phyloP scores from a whole-genome alignment of 2,888 invertebrate genomes.

The Scrobipalpa atriplicella region DNA sequence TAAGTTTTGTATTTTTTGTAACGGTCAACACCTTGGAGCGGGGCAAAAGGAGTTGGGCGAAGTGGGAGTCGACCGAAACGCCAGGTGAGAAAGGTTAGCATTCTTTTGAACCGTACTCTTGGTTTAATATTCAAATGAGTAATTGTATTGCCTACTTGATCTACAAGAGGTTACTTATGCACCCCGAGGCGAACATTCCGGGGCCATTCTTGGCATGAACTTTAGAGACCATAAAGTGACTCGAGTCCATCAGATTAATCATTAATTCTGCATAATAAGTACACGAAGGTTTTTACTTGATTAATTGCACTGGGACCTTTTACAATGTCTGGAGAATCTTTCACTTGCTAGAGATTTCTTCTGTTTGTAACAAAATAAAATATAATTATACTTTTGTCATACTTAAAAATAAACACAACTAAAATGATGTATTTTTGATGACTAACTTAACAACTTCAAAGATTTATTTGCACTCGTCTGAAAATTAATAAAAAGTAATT shows the following conservation, averaged over 20 bases:
- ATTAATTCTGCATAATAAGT: conserved; percentile 14
- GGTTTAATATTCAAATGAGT: conserved; percentile 55
- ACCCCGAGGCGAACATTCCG: conserved; percentile 11
- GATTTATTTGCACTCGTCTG: too few species aligned
- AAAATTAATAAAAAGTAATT: too few species aligned
- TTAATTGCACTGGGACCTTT: background rate
- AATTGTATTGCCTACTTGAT: conserved; percentile 36
- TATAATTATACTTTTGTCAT: too few species aligned
- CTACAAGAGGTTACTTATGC: conserved; percentile 14
- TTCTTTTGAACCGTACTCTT: conserved; percentile 47
- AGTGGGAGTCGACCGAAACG: conserved; percentile 54
- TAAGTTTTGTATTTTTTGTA: conserved; percentile 74
- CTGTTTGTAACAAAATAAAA: too few species aligned
- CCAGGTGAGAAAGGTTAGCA: conserved; percentile 67
- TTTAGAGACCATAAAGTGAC: conserved; percentile 17
- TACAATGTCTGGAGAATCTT: background rate
- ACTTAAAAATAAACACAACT: too few species aligned
- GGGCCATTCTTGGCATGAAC: background rate
- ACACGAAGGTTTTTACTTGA: background rate
- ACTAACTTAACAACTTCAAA: too few species aligned
- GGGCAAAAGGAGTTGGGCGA: conserved; percentile 51
- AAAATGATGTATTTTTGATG: too few species aligned
- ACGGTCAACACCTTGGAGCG: conserved; percentile 72
- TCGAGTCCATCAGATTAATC: conserved; percentile 24
- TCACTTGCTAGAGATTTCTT: too few species aligned